A percentile compares a stretch with the other conserved stretches of the same genome.
Conservation (phyloP, 92 coral and sea anemone species). For the Epizoanthus scotinus region DNA sequence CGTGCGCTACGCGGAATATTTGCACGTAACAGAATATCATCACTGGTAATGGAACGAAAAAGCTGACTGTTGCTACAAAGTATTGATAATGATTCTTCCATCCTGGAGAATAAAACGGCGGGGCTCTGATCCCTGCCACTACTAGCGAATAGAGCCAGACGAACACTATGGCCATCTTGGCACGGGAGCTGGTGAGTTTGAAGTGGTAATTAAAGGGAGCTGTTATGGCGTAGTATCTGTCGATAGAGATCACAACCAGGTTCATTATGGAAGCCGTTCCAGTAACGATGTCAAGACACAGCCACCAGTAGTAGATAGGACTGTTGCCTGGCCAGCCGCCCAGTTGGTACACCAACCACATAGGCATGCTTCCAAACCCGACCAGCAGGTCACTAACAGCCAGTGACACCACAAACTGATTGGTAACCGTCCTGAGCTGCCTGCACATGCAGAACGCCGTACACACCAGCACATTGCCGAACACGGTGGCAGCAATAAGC, state of each 20-base stretch:
- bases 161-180: constrained; percentile 60
- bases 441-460: constrained; percentile 75
- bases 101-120: constrained; percentile 24
- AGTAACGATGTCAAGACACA: constrained; percentile 76
- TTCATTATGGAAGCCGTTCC: constrained; percentile 89
- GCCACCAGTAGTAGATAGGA: constrained; percentile 65
- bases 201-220: constrained; percentile 69
- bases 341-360: constrained; percentile 67
- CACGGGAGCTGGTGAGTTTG: constrained; percentile 72
- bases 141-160: constrained; percentile 74
- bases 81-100: constrained; percentile 53
- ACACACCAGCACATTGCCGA: constrained; percentile 81
- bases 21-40: constrained; percentile 77
- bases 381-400: constrained; percentile 85
- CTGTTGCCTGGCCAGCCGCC: constrained; percentile 58
- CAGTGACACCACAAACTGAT: constrained; percentile 78
- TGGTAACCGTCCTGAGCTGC: constrained; percentile 75
- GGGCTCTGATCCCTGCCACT: constrained; percentile 56
- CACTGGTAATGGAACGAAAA: constrained; percentile 73
- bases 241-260: constrained; percentile 78
- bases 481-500: constrained; percentile 70
- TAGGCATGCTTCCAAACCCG: constrained; percentile 82
- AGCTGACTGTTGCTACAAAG: constrained; percentile 77
- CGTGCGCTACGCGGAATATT: constrained; percentile 74
- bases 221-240: constrained; percentile 83